Evolutionary conservation across 2,797 vertebrate genomes (phyloP), one percentile per base, ranked within the genome.

Genomic region (Halcyon badia): DNA sequence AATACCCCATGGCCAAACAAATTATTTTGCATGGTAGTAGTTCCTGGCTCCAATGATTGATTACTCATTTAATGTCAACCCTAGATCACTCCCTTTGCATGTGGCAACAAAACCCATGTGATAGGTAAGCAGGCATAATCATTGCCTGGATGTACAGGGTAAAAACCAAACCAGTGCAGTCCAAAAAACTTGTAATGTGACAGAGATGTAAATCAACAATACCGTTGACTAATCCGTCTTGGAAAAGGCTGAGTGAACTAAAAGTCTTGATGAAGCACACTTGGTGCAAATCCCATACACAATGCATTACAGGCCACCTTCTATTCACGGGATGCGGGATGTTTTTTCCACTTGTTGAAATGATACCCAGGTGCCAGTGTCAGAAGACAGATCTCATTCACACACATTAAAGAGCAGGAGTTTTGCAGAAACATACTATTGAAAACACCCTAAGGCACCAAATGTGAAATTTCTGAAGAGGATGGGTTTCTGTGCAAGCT

Each of bases 271-370:
- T 64, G 64, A 70, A 57, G 20, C 19, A 44, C 5, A 70, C 24
- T 44, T 57, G 20, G 30, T 89, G 42, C 0, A 5, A 95, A 69
- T 92, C 21, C 33, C 30, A 66, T 2, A 0, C 0, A 0, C 0
- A 1, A 6, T 71, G 37, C 10, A 31, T 75, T n/a, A 39, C 28
- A 64, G 30, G 17, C 11, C 24, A 33, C 26, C 26, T 81, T 90
- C 44, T 70, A 93, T 37, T 72, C 57, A 54, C 1, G 3, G 22
- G 26, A 60, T 19, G 46, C 11, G 71, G 39, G 19, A 61, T 41
- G 91, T 91, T 56, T 56, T 52, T 94, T 46, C 37, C 31, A 6
- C 18, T 71, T 84, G 57, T 87, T 66, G 14, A 76, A 87, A 30
- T 5, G 4, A 65, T n/a, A 61, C n/a, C 64, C 33, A 31, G 25